Percentiles rank a stretch among this genome's conserved stretches.
These are phyloP conservation scores for Calephelis perditalis DNA, from an alignment of 2,888 invertebrate species.

Conservation along the genomic window DNA sequence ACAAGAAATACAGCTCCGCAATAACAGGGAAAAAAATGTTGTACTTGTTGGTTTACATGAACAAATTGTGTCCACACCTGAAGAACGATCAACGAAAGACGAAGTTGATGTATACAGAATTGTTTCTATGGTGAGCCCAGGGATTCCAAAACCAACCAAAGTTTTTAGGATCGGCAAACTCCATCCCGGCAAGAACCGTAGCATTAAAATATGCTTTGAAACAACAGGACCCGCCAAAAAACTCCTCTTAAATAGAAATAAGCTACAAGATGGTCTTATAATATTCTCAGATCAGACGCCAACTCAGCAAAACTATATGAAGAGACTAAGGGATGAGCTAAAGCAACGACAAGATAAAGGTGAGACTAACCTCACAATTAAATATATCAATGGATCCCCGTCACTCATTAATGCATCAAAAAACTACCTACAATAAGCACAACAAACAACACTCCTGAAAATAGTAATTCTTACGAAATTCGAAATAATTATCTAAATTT, in stretches of 20 bases:
- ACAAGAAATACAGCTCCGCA: slow-evolving; percentile 18
- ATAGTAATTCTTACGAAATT: slow-evolving; percentile 4
- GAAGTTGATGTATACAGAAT: neutral
- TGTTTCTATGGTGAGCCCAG: neutral
- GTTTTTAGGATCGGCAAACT: slow-evolving; percentile 22
- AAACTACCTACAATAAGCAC: slow-evolving; percentile 15
- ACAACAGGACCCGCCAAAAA: slow-evolving; percentile 15
- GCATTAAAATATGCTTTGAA: slow-evolving; percentile 22
- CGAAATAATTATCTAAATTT: neutral
- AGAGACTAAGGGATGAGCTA: slow-evolving; percentile 22
- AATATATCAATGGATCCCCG: slow-evolving; percentile 26
- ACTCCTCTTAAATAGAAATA: slow-evolving; percentile 20
- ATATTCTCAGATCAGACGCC: slow-evolving; percentile 29
- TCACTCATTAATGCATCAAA: slow-evolving; percentile 20
- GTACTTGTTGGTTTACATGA: slow-evolving; percentile 17
- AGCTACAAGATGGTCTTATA: slow-evolving; percentile 7
- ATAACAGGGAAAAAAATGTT: slow-evolving; percentile 17
- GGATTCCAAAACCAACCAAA: slow-evolving; percentile 15
- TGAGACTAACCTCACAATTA: slow-evolving; percentile 24
- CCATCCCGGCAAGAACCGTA: slow-evolving; percentile 13
- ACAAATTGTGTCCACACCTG: neutral
- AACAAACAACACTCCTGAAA: slow-evolving; percentile 6
- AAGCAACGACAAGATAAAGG: slow-evolving; percentile 18
- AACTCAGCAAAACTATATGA: slow-evolving; percentile 22
- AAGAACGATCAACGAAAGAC: neutral